Percentiles rank a stretch among this genome's conserved stretches.
Evolutionary conservation across 2,888 invertebrate species (phyloP).

Genomic region (Tipula lateralis): DNA sequence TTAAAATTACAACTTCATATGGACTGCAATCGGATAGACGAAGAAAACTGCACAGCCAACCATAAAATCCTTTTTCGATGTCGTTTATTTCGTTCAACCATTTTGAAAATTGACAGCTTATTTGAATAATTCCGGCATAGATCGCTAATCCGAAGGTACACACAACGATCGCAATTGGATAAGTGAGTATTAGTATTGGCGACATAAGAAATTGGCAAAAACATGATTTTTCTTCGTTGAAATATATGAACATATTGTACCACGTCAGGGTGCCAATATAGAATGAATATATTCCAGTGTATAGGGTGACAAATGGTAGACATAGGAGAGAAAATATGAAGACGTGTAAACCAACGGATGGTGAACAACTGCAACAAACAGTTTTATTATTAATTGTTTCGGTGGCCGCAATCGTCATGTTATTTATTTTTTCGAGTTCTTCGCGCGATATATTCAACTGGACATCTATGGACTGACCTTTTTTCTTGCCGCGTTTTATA

Average conservation of each 20-base stretch:
- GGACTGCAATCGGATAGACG: slow-evolving; percentile 68
- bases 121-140: slow-evolving; percentile 62
- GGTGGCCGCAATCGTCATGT: slow-evolving; percentile 53
- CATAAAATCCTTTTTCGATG: slow-evolving; percentile 73
- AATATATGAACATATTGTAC: slow-evolving; percentile 69
- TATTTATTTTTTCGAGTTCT: slow-evolving; percentile 64
- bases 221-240: slow-evolving; percentile 62
- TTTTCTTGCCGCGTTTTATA: slow-evolving; percentile 66
- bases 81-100: slow-evolving; percentile 70
- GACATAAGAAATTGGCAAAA: slow-evolving; percentile 60
- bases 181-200: slow-evolving; percentile 62
- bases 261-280: slow-evolving; percentile 71
- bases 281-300: slow-evolving; percentile 64
- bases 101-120: slow-evolving; percentile 62
- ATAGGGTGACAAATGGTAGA: slow-evolving; percentile 60
- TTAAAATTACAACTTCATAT: slow-evolving; percentile 64
- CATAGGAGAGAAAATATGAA: slow-evolving; percentile 60
- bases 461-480: slow-evolving; percentile 67
- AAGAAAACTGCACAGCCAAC: slow-evolving; percentile 65
- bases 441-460: slow-evolving; percentile 67
- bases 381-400: slow-evolving; percentile 56
- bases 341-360: slow-evolving; percentile 61
- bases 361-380: slow-evolving; percentile 53
- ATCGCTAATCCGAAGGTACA: slow-evolving; percentile 62
- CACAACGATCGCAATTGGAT: slow-evolving; percentile 63